Evolutionary conservation across 2,797 vertebrate genomes (phyloP), one percentile per base, ranked within the genome.

Genomic region (Catamblyrhynchus diadema): DNA sequence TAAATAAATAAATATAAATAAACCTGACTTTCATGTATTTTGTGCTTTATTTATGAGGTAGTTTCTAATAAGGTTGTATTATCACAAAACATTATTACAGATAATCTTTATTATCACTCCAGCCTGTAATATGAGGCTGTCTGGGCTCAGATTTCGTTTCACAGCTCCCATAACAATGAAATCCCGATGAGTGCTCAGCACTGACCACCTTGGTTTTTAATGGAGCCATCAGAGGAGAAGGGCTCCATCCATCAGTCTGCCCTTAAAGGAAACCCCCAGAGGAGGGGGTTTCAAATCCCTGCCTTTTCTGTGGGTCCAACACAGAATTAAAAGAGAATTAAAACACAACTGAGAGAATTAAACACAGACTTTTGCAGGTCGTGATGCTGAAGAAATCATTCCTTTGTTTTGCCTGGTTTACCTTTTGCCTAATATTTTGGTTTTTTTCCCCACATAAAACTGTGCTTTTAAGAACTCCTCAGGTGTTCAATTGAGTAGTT

Each of bases 91-190:
- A 20, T 83, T 96, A 86, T 90, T 93, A 45, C 32, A 80, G 56
- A 64, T 88, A 66, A 75, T 73, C 32, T 93, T 89, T 86, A 50
- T 82, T 85, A 61, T 56, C 83, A n/a, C 25, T 66, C 50, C 71
- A 82, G 65, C 28, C 37, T 88, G 81, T 88, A 81, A 94, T 6
- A 59, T 66, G 86, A 85, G 78, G 25, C 28, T 86, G 48, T 22
- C 47, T 82, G 44, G 39, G 85, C 41, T 81, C 88, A n/a, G 86
- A 44, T 88, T 95, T 93, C 22, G 70, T 92, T 93, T 59, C 56
- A 25, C n/a, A 85, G 42, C 48, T 95, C 80, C 37, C 30, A 13
- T 37, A 54, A 60, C 45, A 75, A n/a, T 75, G 74, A 81, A 83
- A 75, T 51, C 11, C 33, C 50, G 33, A 20, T 88, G 32, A 25